phyloP scores from a whole-genome alignment of 2,113 vertebrate species.

The Elanus axillaris region DNA sequence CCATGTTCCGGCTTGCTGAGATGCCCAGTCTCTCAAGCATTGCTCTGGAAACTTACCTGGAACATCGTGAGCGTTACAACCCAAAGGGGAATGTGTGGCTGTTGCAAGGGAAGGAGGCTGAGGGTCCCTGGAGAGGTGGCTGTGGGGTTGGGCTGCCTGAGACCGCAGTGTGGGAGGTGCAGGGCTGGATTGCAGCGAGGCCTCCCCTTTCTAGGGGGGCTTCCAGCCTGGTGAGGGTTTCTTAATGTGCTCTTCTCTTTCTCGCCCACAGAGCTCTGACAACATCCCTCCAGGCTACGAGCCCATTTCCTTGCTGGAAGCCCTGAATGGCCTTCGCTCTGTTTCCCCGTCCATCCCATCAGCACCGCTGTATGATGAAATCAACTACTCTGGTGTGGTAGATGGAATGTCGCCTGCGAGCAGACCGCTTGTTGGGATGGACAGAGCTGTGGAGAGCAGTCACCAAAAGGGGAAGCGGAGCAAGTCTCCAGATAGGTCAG shows the following conservation, averaged over 20 bases:
- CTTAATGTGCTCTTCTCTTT: not conserved
- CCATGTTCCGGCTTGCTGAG: not conserved
- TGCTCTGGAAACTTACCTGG: not conserved
- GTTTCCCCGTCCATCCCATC: slow-evolving; percentile 85
- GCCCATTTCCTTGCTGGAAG: slow-evolving; percentile 94
- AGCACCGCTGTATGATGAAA: slow-evolving; percentile 91
- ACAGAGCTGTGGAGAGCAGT: slow-evolving; percentile 80
- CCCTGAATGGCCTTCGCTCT: slow-evolving; percentile 88
- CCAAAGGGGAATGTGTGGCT: not conserved
- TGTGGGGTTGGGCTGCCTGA: not conserved
- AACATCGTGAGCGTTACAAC: not conserved
- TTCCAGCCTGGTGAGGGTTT: not conserved
- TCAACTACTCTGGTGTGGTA: slow-evolving; percentile 84
- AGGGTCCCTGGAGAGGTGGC: not conserved
- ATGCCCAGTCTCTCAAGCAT: not conserved
- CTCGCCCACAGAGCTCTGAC: slow-evolving; percentile 80
- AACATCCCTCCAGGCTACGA: slow-evolving; percentile 93
- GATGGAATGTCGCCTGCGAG: slow-evolving; percentile 73
- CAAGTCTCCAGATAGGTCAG: slow-evolving; percentile 95
- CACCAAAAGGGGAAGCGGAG: slow-evolving; percentile 87
- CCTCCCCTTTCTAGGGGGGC: not conserved
- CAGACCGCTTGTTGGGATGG: slow-evolving; percentile 77
- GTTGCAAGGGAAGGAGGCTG: not conserved
- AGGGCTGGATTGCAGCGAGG: not conserved
- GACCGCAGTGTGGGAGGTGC: not conserved